A percentile compares a stretch with the other conserved stretches of the same genome.
These are phyloP conservation scores for Molanna angustata DNA, from an alignment of 2,888 invertebrate genomes.

Conservation along the genomic window DNA sequence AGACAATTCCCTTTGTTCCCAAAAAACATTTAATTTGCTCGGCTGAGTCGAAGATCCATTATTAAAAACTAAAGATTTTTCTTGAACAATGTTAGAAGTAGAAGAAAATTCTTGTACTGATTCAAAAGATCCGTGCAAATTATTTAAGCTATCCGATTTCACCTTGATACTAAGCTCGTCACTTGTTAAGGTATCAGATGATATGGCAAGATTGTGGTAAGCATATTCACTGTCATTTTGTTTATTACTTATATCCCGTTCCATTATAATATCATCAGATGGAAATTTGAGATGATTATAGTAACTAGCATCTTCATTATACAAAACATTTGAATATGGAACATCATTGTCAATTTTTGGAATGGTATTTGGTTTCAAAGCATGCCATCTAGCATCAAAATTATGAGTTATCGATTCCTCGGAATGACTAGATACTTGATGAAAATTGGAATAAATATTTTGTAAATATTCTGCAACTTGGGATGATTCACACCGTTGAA, in stretches of 20 bases:
- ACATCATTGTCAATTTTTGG: conserved; percentile 55
- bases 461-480: conserved; percentile 49
- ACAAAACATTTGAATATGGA: conserved; percentile 42
- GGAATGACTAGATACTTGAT: conserved; percentile 35
- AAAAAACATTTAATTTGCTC: conserved; percentile 6
- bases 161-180: conserved; percentile 46
- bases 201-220: conserved; percentile 11
- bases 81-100: no score
- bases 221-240: conserved; percentile 39
- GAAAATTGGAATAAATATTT: conserved; percentile 46
- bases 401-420: conserved; percentile 42
- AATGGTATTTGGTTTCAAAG: conserved; percentile 63
- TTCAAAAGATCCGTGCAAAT: conserved; percentile 69
- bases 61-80: no score
- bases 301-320: conserved; percentile 41
- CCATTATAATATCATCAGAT: conserved; percentile 36
- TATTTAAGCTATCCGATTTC: conserved; percentile 58
- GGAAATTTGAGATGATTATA: conserved; percentile 41
- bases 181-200: conserved; percentile 26
- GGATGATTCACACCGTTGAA: conserved; percentile 41
- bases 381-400: conserved; percentile 74
- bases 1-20: no score
- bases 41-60: no score
- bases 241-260: conserved; percentile 46
- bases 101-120: no score